A percentile compares a stretch with the other conserved stretches of the same genome.
phyloP scores from a whole-genome alignment of 1,140 invertebrate species.

The Polyergus mexicanus region DNA sequence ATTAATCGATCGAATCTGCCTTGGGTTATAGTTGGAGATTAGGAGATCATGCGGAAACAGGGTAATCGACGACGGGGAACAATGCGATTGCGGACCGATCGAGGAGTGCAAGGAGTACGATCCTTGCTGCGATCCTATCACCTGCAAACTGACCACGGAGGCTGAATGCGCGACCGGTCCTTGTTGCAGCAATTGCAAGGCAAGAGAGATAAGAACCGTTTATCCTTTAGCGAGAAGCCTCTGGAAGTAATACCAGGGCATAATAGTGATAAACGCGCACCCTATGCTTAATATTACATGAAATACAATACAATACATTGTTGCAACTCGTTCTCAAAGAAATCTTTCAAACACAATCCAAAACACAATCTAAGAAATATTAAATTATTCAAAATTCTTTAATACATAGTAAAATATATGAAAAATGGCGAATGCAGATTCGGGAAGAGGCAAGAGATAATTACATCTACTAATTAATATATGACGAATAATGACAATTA shows the following conservation, averaged over 20 bases:
- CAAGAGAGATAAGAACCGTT: conserved; percentile 81
- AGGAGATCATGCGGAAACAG: conserved; percentile 96
- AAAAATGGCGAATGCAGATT: background rate
- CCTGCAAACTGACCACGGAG: conserved; percentile 96
- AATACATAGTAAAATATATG: background rate
- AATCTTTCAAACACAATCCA: background rate
- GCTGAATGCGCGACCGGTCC: conserved; percentile 96
- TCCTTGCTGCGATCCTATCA: conserved; percentile 98
- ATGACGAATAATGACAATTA: too few relatives aligned
- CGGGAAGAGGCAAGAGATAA: background rate
- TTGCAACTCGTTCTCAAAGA: background rate
- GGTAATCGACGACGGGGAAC: conserved; percentile 97
- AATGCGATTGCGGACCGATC: conserved; percentile 96
- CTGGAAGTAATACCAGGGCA: conserved; percentile 11
- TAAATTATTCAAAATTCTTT: conserved; percentile 1
- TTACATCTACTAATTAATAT: background rate
- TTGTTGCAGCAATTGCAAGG: conserved; percentile 97
- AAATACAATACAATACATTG: background rate
- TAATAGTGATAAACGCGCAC: background rate
- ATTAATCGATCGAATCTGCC: conserved; percentile 35
- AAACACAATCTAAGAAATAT: background rate
- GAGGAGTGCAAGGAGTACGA: conserved; percentile 94
- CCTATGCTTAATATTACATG: background rate
- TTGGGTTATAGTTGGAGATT: conserved; percentile 87
- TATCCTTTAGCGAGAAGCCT: background rate